Evolutionary conservation across 2,888 invertebrate species (phyloP), one percentile per base, ranked within the genome.

Genomic region (Drosophila neutralis): DNA sequence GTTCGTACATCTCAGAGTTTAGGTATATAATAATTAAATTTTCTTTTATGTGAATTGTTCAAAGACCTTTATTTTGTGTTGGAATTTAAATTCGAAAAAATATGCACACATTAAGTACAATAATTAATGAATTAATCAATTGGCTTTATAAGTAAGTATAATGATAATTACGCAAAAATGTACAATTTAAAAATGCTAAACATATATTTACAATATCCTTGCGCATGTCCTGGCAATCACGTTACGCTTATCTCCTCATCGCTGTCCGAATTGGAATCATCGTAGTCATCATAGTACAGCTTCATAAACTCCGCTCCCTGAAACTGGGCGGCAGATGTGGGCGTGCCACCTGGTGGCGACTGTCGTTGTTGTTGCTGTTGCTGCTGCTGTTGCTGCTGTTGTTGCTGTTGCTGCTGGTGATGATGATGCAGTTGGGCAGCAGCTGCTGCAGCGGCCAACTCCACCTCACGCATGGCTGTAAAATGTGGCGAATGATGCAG

Each of bases 211-310:
- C 86, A 86, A 61, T 71, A 64, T 45, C 52, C 27, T 18, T 31
- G 45, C 38, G 54, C 49, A 40, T 38, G 53, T 74, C 66, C 62
- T 70, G 70, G 72, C 48, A 93, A 96, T 97, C 97, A 97, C 94
- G 97, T 97, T 92, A 97, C 97, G 92, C 97, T 96, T 81, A 97
- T 97, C 92, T 97, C 97, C 90, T 97, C 97, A 89, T 97, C 96
- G 69, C 95, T 96, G 69, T 96, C 96, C 83, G 95, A 95, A 52
- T 94, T 94, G 33, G 93, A 93, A 69, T 95, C 95, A 42, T 93
- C 93, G 65, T 93, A 93, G 73, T 93, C 93, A 61, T 93, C 93
- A 69, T 93, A 93, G 79, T 92, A 93, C 82, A 92, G 91, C 78
- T 93, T 93, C 88, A 92, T 91, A 74, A 92, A 91, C 73, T 92